Base-by-base conservation (phyloP, 2,888 invertebrate genomes). In the Heliconius aoede region DNA sequence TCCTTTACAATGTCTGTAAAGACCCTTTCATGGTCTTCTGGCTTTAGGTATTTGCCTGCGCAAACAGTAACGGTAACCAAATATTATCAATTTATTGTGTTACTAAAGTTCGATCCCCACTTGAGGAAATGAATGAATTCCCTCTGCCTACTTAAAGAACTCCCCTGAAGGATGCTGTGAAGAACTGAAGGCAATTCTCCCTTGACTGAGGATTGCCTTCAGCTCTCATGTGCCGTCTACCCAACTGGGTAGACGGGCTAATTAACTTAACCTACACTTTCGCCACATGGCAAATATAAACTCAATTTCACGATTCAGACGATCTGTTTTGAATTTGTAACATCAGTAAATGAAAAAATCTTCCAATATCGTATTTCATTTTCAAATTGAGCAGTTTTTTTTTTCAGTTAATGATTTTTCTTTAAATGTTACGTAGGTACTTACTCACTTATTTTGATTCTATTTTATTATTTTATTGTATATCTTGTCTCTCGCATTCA, bases 11-110 rank as follows among this genome's bases (percentile, higher is more conserved):
- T 76, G 36, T 36, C 67, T 73, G 32, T 73, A 76, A 76, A 68
- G 76, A 76, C 73, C 73, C 46, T 76, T 76, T 73, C 21, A 51
- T 75, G 76, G 60, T 67, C 73, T 32, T 21, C 51, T 65, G 67
- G 60, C 15, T 36, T 26, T 46, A 65, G 60, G 21, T 24, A 72
- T 76, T 67, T 68, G 67, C 46, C 21, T 68, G 30, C 46, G n/a
- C 26, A 76, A 26, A 61, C 46, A 28, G 32, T 73, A 60, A 73
- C 21, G 60, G 60, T 67, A 51, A 58, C 73, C 51, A 28, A 67
- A 73, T 73, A 68, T 72, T 76, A 76, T 67, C 32, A 76, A 62
- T 24, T 72, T 69, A 69, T 55, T 55, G 55, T 51, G 30, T 30
- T 30, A n/a, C 55, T 7, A 30, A 11, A 51, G 46, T 46, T 46